phyloP scores from a whole-genome alignment of 2,113 vertebrate species.

The Cyanoderma ruficeps region DNA sequence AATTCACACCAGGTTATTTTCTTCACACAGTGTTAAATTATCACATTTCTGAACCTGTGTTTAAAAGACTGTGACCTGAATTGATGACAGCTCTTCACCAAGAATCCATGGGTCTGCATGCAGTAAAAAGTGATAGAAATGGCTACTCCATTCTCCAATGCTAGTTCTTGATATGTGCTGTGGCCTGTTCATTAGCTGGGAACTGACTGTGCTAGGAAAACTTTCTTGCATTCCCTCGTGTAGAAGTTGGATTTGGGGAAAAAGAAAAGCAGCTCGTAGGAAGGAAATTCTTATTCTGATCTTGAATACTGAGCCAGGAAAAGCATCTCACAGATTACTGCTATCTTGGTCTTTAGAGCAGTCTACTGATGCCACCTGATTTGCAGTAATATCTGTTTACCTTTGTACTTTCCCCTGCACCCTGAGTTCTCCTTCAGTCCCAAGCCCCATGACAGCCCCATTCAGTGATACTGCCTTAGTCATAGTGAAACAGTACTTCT shows the following conservation, averaged over 20 bases:
- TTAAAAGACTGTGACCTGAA: neutral
- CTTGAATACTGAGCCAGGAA: neutral
- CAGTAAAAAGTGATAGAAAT: neutral
- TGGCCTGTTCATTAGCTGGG: neutral
- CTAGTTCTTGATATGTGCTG: neutral
- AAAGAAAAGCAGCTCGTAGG: neutral
- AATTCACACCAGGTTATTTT: neutral
- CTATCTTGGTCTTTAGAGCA: neutral
- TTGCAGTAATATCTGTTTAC: neutral
- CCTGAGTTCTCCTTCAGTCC: rapidly evolving
- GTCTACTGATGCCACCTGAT: neutral
- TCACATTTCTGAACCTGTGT: neutral
- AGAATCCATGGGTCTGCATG: neutral
- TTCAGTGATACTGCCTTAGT: neutral
- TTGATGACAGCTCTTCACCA: neutral
- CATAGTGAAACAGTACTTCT: neutral
- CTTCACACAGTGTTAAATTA: neutral
- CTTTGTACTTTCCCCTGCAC: neutral
- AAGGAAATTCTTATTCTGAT: neutral
- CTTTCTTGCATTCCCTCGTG: neutral
- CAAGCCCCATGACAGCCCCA: neutral
- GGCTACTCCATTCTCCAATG: neutral
- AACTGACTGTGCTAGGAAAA: neutral
- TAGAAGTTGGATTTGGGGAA: neutral
- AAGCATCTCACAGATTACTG: neutral